These are phyloP conservation scores for Pseudochromis fuscus DNA, from an alignment of 2,797 vertebrate genomes.

Conservation along the genomic window DNA sequence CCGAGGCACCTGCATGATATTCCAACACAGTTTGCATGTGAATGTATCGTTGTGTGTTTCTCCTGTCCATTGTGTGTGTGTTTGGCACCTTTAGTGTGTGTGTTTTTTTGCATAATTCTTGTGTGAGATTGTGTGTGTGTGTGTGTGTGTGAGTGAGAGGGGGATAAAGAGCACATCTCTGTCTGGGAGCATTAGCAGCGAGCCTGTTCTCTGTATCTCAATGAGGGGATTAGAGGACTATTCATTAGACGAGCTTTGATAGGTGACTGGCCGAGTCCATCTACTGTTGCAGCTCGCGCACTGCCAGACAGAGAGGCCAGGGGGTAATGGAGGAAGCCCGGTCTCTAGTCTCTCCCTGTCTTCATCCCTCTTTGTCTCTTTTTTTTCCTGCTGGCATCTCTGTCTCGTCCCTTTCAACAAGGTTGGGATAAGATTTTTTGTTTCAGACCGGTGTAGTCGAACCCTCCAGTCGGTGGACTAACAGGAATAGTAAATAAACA, in stretches of 20 bases:
- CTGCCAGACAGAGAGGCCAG: constrained; percentile 66
- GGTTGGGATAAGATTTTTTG: constrained; percentile 15
- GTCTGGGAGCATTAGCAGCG: constrained; percentile 71
- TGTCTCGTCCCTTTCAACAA: constrained; percentile 48
- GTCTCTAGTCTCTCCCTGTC: constrained; percentile 48
- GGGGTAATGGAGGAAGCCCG: constrained; percentile 64
- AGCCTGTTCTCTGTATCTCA: constrained; percentile 79
- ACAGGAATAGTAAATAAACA: constrained; percentile 3
- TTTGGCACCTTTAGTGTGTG: background rate
- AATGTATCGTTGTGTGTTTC: constrained; percentile 52
- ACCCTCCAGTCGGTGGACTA: constrained; percentile 16
- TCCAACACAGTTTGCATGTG: constrained; percentile 64
- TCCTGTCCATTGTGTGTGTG: constrained; percentile 28
- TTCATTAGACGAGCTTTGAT: constrained; percentile 79
- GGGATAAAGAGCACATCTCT: constrained; percentile 48
- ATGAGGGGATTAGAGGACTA: constrained; percentile 80
- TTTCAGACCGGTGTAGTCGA: constrained; percentile 21
- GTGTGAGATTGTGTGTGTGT: constrained; percentile 33
- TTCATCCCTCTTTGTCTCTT: constrained; percentile 51
- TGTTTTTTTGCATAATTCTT: constrained; percentile 40
- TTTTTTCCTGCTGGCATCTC: constrained; percentile 23
- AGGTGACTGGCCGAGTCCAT: constrained; percentile 71
- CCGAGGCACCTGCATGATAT: constrained; percentile 60
- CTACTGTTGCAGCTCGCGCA: constrained; percentile 44
- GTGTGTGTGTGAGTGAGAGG: constrained; percentile 19